These are phyloP conservation scores for Mythimna ferrago DNA, from an alignment of 2,888 invertebrate species.

Conservation along the genomic window DNA sequence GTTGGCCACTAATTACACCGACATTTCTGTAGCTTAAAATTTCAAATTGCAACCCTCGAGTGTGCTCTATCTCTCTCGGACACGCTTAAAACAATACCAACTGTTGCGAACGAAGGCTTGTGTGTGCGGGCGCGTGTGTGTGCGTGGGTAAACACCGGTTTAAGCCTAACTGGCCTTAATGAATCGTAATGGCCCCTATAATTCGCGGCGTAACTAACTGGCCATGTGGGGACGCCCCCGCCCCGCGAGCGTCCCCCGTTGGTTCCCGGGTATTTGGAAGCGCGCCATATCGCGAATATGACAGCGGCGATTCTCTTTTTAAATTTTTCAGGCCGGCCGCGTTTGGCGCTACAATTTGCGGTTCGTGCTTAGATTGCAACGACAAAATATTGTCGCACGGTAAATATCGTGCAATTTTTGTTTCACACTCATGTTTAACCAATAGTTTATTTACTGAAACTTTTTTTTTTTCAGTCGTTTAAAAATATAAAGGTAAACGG, in stretches of 20 bases:
- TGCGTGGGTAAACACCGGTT: slow-evolving; percentile 91
- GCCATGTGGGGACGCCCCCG: slow-evolving; percentile 85
- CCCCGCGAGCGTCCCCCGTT: slow-evolving; percentile 68
- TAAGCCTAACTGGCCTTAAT: slow-evolving; percentile 92
- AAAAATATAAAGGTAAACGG: slow-evolving; percentile 8
- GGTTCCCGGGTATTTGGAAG: slow-evolving; percentile 81
- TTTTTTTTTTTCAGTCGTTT: slow-evolving; percentile 6
- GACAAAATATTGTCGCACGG: slow-evolving; percentile 65
- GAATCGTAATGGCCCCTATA: slow-evolving; percentile 92
- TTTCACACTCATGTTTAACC: slow-evolving; percentile 18
- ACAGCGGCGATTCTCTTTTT: slow-evolving; percentile 88
- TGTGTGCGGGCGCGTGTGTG: slow-evolving; percentile 74
- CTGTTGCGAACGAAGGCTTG: slow-evolving; percentile 77
- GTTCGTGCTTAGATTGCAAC: slow-evolving; percentile 84
- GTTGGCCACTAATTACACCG: slow-evolving; percentile 86
- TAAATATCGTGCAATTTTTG: slow-evolving; percentile 50
- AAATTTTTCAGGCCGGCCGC: slow-evolving; percentile 84
- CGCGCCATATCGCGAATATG: slow-evolving; percentile 89
- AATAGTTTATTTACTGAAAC: slow-evolving; percentile 23
- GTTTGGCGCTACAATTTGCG: slow-evolving; percentile 82
- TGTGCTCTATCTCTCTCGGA: slow-evolving; percentile 72
- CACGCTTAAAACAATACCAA: slow-evolving; percentile 82
- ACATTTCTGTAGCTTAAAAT: slow-evolving; percentile 86
- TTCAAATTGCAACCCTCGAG: slow-evolving; percentile 80
- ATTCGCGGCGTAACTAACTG: slow-evolving; percentile 91